Conservation (phyloP, 1,140 invertebrate species). For the Streblospio benedicti region DNA sequence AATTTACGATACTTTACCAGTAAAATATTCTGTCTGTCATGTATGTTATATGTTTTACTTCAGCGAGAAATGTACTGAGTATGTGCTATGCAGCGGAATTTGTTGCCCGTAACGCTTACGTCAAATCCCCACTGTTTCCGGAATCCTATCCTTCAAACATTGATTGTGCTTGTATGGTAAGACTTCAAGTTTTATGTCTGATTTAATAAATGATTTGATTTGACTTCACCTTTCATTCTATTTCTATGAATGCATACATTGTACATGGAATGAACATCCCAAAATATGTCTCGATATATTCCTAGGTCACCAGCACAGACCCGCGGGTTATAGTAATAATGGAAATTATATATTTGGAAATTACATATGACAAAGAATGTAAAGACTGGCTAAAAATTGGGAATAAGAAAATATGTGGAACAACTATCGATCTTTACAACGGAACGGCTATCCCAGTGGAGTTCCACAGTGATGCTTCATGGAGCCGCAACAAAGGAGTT, state of each 20-base stretch:
- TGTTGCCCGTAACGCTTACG: slow-evolving; percentile 6
- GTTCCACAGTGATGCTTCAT: slow-evolving; percentile 10
- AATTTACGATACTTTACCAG: too few relatives aligned
- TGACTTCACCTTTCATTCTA: too few relatives aligned
- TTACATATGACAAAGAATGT: neutral
- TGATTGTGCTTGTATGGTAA: slow-evolving; percentile 1
- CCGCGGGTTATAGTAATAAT: neutral
- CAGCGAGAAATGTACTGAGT: too few relatives aligned
- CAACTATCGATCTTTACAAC: neutral
- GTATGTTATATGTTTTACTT: too few relatives aligned
- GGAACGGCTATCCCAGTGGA: neutral
- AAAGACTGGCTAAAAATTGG: slow-evolving; percentile 6
- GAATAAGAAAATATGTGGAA: slow-evolving; percentile 1
- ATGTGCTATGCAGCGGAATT: too few relatives aligned
- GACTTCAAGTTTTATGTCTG: too few relatives aligned
- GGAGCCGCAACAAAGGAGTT: neutral
- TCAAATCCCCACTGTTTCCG: slow-evolving; percentile 1
- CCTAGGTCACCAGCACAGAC: too few relatives aligned
- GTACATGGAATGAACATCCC: too few relatives aligned
- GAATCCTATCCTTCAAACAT: slow-evolving; percentile 6
- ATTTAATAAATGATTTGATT: too few relatives aligned
- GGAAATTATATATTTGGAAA: neutral
- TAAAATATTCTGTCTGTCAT: too few relatives aligned
- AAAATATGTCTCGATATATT: too few relatives aligned
- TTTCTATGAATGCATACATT: too few relatives aligned